A percentile compares a stretch with the other conserved stretches of the same genome.
Conservation (phyloP, 2,888 invertebrate species). For the Girardia tigrina region DNA sequence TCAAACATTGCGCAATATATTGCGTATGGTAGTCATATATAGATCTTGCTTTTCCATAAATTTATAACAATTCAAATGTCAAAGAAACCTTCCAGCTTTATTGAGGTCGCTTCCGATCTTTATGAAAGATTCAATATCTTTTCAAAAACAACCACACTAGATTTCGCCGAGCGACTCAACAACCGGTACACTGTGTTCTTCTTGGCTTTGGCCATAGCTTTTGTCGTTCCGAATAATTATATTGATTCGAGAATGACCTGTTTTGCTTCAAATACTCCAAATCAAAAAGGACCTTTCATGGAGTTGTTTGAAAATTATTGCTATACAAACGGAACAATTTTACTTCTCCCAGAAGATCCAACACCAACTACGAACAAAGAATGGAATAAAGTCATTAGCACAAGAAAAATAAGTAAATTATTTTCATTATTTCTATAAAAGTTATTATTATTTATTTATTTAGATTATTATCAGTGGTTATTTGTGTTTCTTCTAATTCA, state of each 20-base stretch:
- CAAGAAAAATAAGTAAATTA: background rate
- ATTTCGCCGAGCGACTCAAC: background rate
- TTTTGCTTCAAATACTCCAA: background rate
- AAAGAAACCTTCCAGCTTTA: background rate
- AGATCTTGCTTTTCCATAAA: too few species aligned
- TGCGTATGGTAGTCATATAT: too few species aligned
- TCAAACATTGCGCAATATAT: too few species aligned
- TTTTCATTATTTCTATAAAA: background rate
- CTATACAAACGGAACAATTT: slow-evolving; percentile 14
- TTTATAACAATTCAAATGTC: too few species aligned
- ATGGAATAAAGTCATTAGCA: background rate
- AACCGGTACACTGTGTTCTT: background rate
- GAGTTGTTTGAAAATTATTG: slow-evolving; percentile 2
- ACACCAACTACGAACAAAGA: background rate
- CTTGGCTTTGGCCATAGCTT: background rate
- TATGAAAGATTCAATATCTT: background rate
- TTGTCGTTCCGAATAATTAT: background rate
- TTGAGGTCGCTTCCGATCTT: background rate
- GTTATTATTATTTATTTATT: background rate
- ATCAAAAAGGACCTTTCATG: background rate
- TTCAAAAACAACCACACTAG: background rate
- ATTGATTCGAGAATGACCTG: background rate
- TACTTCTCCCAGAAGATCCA: background rate
- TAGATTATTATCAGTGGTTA: slow-evolving; percentile 15
- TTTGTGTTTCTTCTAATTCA: background rate